A percentile compares a stretch with the other conserved stretches of the same genome.
phyloP scores from a whole-genome alignment of 2,797 vertebrate species.

The Megaceryle alcyon region DNA sequence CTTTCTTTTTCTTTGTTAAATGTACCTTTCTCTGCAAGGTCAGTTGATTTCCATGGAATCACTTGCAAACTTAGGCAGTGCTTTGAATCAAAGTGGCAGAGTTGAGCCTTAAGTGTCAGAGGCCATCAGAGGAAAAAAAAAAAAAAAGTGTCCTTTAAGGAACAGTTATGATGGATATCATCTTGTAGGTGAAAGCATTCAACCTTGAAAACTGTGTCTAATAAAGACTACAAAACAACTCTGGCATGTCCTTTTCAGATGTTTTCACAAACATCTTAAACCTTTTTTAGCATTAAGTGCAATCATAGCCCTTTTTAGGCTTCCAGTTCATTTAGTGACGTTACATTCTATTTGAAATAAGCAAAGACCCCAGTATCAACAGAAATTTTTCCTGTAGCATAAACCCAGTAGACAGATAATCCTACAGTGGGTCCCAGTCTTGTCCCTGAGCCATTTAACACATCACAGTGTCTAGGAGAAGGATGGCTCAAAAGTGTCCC shows the following conservation, averaged over 20 bases:
- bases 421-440: not conserved
- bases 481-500: not conserved
- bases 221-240: not conserved
- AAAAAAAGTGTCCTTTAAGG: not conserved
- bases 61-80: not conserved
- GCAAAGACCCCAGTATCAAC: not conserved
- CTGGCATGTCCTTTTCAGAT: not conserved
- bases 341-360: not conserved
- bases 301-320: not conserved
- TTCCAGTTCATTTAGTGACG: not conserved
- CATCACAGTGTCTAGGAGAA: not conserved
- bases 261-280: not conserved
- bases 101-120: not conserved
- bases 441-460: not conserved
- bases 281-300: not conserved
- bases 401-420: not conserved
- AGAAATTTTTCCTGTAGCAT: not conserved
- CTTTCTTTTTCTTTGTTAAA: not conserved
- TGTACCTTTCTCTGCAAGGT: not conserved
- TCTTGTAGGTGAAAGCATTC: constrained; percentile 2
- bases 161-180: not conserved
- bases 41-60: not conserved
- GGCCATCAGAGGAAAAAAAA: not conserved
- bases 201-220: not conserved
- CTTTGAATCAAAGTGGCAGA: not conserved